Conservation (phyloP, 2,797 vertebrate species). For the Rousettus madagascariensis region DNA sequence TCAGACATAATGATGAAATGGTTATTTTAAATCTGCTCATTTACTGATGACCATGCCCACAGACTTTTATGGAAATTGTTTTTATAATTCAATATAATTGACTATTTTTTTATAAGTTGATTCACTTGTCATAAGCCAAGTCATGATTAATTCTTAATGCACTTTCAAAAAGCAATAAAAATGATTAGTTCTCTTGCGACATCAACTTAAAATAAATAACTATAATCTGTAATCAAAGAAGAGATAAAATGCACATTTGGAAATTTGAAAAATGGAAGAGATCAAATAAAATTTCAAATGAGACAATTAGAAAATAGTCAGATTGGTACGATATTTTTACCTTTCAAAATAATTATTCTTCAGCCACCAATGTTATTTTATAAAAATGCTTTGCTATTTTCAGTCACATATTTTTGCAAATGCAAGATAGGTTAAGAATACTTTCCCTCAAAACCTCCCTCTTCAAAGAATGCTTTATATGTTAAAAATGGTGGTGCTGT, state of each 20-base stretch:
- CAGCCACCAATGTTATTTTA: neutral
- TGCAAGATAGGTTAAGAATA: neutral
- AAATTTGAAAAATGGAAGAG: neutral
- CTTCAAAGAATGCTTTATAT: neutral
- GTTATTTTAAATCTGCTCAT: neutral
- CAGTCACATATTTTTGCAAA: neutral
- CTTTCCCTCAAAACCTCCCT: neutral
- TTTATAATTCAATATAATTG: slow-evolving; percentile 47
- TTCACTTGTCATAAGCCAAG: slow-evolving; percentile 13
- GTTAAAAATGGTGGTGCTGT: neutral
- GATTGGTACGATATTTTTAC: neutral
- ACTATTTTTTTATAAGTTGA: neutral
- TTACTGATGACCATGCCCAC: neutral
- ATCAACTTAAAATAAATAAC: slow-evolving; percentile 6
- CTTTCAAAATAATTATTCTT: slow-evolving; percentile 19
- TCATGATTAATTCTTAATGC: slow-evolving; percentile 12
- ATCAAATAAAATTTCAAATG: neutral
- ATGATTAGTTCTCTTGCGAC: slow-evolving; percentile 33
- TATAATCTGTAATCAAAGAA: slow-evolving; percentile 3
- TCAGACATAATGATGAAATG: neutral
- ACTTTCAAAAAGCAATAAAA: slow-evolving; percentile 40
- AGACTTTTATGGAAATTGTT: neutral
- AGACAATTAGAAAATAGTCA: neutral
- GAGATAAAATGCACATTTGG: slow-evolving; percentile 34
- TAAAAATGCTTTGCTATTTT: neutral